phyloP scores from a whole-genome alignment of 2,888 invertebrate species.

The Therioaphis trifolii region DNA sequence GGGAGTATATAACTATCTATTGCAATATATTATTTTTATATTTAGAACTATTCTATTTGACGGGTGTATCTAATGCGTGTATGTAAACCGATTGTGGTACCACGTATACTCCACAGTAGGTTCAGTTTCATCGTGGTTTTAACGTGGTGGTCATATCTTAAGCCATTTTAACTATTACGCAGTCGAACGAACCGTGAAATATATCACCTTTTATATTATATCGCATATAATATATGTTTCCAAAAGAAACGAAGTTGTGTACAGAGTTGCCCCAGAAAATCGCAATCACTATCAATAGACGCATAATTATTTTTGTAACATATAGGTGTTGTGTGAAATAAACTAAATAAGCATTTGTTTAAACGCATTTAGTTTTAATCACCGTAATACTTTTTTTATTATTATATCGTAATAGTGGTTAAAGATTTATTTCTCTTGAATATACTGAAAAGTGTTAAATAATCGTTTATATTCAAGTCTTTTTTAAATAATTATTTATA shows the following conservation, averaged over 20 bases:
- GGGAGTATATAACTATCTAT: neutral
- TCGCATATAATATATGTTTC: neutral
- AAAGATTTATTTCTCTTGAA: too few species aligned
- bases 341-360: too few species aligned
- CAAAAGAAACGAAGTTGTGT: slow-evolving; percentile 34
- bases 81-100: slow-evolving; percentile 34
- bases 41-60: neutral
- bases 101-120: neutral
- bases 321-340: neutral
- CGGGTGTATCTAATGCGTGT: slow-evolving; percentile 51
- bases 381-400: too few species aligned
- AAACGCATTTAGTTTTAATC: too few species aligned
- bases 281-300: neutral
- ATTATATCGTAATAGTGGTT: too few species aligned
- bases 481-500: too few species aligned
- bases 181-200: slow-evolving; percentile 56
- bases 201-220: slow-evolving; percentile 41
- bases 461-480: too few species aligned
- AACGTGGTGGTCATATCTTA: slow-evolving; percentile 20
- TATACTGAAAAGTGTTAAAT: too few species aligned
- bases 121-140: slow-evolving; percentile 40
- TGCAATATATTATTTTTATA: slow-evolving; percentile 36
- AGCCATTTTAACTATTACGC: slow-evolving; percentile 40
- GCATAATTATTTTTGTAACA: neutral
- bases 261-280: slow-evolving; percentile 22